These are phyloP conservation scores for Decapterus maruadsi DNA, from an alignment of 2,797 vertebrate species.

Conservation along the genomic window DNA sequence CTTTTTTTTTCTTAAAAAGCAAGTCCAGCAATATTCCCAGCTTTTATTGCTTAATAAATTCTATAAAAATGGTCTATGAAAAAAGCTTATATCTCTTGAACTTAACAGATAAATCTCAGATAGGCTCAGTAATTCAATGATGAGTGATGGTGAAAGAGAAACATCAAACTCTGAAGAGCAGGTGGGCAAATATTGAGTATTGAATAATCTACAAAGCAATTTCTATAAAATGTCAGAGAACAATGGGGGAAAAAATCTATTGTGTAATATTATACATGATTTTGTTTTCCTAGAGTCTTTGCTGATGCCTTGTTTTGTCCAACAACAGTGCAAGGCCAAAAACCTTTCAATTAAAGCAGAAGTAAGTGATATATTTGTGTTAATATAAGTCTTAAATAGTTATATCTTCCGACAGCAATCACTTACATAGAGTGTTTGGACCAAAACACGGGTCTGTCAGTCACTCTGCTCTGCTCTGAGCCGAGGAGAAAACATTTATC, in stretches of 20 bases:
- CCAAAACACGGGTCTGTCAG: too few relatives aligned
- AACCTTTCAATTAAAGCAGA: too few relatives aligned
- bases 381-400: too few relatives aligned
- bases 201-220: not conserved
- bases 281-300: not conserved
- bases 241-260: not conserved
- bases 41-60: not conserved
- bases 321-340: not conserved
- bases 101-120: not conserved
- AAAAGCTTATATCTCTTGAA: not conserved
- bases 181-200: not conserved
- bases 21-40: not conserved
- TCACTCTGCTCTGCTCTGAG: too few relatives aligned
- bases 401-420: too few relatives aligned
- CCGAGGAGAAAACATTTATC: too few relatives aligned
- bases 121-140: not conserved
- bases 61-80: not conserved
- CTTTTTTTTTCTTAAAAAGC: not conserved
- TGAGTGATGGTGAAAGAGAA: constrained; percentile 4
- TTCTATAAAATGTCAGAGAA: not conserved
- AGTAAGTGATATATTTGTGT: too few relatives aligned
- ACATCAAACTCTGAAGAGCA: not conserved
- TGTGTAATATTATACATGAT: not conserved
- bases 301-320: not conserved
- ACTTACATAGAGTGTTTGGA: too few relatives aligned